Conservation (phyloP, 2,888 invertebrate genomes). For the Drosophila recens region DNA sequence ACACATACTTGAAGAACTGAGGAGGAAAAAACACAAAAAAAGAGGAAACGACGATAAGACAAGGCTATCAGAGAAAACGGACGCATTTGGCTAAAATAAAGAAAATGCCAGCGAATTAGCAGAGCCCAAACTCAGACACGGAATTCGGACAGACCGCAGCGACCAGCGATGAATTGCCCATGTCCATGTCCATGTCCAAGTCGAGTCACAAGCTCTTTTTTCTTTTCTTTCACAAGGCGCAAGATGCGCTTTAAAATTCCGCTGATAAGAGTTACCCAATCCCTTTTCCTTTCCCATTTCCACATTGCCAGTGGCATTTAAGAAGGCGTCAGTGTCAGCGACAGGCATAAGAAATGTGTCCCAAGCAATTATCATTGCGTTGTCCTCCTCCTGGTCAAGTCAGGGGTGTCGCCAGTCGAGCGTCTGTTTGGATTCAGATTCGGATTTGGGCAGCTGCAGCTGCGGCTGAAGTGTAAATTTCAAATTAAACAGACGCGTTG, state of each 20-base stretch:
- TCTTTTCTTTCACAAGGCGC: conserved; percentile 33
- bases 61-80: conserved; percentile 57
- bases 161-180: conserved; percentile 68
- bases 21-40: conserved; percentile 26
- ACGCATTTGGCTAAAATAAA: conserved; percentile 79
- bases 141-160: conserved; percentile 26
- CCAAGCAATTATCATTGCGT: conserved; percentile 63
- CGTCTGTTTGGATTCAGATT: conserved; percentile 22
- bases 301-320: conserved; percentile 47
- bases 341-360: conserved; percentile 77
- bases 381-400: conserved; percentile 41
- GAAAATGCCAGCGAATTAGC: conserved; percentile 81
- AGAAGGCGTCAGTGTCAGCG: conserved; percentile 76
- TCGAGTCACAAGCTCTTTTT: conserved; percentile 37
- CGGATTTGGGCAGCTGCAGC: conserved; percentile 5
- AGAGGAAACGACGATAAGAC: conserved; percentile 42
- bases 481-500: conserved; percentile 2
- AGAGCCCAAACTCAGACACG: conserved; percentile 15
- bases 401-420: conserved; percentile 18
- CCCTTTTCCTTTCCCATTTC: not conserved
- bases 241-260: conserved; percentile 78
- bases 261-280: conserved; percentile 59
- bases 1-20: conserved; percentile 38
- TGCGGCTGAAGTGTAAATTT: conserved; percentile 32
- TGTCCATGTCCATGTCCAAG: conserved; percentile 41